A percentile compares a stretch with the other conserved stretches of the same genome.
These are phyloP conservation scores for Dicrostonyx torquatus DNA, from an alignment of 2,797 vertebrate species.

Conservation along the genomic window DNA sequence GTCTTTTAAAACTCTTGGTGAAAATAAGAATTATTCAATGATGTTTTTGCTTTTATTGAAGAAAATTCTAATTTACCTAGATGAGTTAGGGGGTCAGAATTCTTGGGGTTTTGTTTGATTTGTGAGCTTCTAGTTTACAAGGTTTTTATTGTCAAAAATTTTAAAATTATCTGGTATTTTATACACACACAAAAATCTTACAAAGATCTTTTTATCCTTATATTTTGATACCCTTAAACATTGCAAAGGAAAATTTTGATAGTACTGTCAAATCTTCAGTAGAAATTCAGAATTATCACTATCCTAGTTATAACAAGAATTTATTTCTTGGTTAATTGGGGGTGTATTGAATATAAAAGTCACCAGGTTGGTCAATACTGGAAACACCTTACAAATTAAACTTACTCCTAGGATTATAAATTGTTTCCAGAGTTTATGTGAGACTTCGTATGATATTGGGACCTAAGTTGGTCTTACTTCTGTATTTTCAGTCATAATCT, in stretches of 20 bases:
- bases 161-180: neutral
- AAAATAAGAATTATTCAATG: slow-evolving; percentile 20
- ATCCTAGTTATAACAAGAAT: neutral
- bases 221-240: neutral
- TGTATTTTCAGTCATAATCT: neutral
- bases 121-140: neutral
- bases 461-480: neutral
- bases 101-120: neutral
- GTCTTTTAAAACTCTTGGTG: neutral
- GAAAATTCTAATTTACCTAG: slow-evolving; percentile 34
- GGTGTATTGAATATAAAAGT: neutral
- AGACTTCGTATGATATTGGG: neutral
- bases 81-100: neutral
- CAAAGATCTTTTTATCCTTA: neutral
- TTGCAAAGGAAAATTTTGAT: neutral
- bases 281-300: neutral
- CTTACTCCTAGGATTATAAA: neutral
- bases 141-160: slow-evolving; percentile 6
- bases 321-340: neutral
- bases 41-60: slow-evolving; percentile 22
- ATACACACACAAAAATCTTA: neutral
- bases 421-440: neutral
- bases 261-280: neutral
- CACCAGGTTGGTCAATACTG: neutral
- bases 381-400: neutral